Percentiles rank a stretch among this genome's conserved stretches.
Evolutionary conservation across 2,888 invertebrate genomes (phyloP).

Genomic region (Oegoconia quadripuncta): DNA sequence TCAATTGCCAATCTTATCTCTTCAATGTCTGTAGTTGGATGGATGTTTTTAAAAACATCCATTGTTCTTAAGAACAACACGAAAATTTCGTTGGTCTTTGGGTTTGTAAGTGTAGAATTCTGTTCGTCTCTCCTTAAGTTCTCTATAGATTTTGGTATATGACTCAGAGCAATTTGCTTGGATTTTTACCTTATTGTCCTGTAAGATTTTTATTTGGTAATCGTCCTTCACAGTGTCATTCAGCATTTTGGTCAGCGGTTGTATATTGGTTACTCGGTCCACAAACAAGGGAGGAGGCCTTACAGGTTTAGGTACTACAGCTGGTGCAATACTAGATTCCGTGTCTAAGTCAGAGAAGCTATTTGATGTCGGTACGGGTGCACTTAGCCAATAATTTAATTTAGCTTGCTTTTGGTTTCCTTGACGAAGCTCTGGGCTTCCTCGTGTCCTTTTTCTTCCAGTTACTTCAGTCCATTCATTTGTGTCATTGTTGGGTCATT

Average conservation of each 20-base stretch:
- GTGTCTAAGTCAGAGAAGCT: too few relatives aligned
- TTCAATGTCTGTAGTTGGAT: conserved; percentile 17
- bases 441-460: too few relatives aligned
- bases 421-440: too few relatives aligned
- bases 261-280: conserved; percentile 17
- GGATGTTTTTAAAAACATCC: conserved; percentile 21
- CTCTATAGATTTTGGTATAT: conserved; percentile 11
- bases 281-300: conserved; percentile 7
- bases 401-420: too few relatives aligned
- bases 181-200: conserved; percentile 15
- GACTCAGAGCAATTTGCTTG: conserved; percentile 12
- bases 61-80: too few relatives aligned
- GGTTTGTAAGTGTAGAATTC: conserved; percentile 17
- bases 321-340: too few relatives aligned
- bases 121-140: conserved; percentile 12
- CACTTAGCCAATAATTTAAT: too few relatives aligned
- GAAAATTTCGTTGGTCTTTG: conserved; percentile 13
- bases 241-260: conserved; percentile 15
- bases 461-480: too few relatives aligned
- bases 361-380: too few relatives aligned
- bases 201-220: conserved; percentile 15
- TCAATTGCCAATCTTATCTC: conserved; percentile 13
- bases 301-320: too few relatives aligned
- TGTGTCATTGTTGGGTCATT: too few relatives aligned
- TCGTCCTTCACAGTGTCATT: conserved; percentile 8